Conservation (phyloP, 2,888 invertebrate species). For the Crematogaster levior region DNA sequence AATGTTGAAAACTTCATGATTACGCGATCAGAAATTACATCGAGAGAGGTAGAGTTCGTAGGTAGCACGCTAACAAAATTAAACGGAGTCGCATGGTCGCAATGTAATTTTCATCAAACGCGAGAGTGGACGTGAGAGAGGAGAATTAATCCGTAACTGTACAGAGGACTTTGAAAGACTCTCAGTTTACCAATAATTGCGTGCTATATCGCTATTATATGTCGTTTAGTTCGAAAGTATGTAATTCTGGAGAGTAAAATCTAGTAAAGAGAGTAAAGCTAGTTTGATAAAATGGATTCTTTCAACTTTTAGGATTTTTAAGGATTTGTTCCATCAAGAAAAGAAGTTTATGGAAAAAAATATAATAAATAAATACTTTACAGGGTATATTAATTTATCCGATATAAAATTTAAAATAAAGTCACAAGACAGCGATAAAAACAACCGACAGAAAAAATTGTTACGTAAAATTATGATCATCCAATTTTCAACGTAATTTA, state of each 20-base stretch:
- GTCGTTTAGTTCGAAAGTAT: not conserved
- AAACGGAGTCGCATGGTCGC: constrained; percentile 37
- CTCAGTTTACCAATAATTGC: constrained; percentile 16
- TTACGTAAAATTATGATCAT: not conserved
- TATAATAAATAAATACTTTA: not conserved
- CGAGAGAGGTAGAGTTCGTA: constrained; percentile 11
- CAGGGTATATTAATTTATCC: not conserved
- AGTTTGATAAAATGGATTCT: not conserved
- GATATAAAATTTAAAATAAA: not conserved
- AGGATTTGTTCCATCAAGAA: not conserved
- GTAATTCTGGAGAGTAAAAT: not conserved
- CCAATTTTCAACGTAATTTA: not conserved
- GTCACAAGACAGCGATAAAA: not conserved
- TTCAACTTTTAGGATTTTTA: not conserved
- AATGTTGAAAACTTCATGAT: constrained; percentile 38
- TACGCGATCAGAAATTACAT: constrained; percentile 8
- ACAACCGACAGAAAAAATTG: not conserved
- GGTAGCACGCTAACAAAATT: constrained; percentile 43
- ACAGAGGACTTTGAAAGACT: constrained; percentile 2
- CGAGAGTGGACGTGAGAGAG: constrained; percentile 12
- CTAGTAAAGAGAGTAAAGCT: no score
- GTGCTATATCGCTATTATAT: not conserved
- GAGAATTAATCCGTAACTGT: constrained; percentile 14
- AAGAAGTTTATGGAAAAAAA: not conserved
- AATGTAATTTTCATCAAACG: constrained; percentile 29